Conservation (phyloP, 2,797 vertebrate genomes). For the Ceyx erithaca region DNA sequence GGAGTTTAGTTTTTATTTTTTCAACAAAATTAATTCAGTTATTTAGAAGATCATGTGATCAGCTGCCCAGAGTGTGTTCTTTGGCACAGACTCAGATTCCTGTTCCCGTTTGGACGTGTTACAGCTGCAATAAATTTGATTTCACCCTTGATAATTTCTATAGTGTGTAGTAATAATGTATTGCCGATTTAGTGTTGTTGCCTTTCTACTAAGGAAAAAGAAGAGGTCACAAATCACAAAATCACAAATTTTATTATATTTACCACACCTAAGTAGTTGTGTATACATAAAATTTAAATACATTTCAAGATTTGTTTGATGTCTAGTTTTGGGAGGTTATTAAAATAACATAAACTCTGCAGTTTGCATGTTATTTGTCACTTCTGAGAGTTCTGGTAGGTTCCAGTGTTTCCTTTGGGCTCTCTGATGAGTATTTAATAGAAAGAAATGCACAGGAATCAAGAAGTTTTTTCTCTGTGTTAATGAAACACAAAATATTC, state of each 20-base stretch:
- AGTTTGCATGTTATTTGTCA: constrained; percentile 11
- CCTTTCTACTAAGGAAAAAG: background rate
- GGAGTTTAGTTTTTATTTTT: background rate
- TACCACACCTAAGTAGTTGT: background rate
- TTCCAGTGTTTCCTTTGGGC: constrained; percentile 13
- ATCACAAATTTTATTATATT: background rate
- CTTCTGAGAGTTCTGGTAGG: constrained; percentile 12
- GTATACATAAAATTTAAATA: background rate
- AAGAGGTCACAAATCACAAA: constrained; percentile 9
- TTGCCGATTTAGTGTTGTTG: constrained; percentile 36
- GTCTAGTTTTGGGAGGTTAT: background rate
- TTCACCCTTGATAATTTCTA: constrained; percentile 60
- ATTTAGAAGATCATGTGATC: constrained; percentile 1
- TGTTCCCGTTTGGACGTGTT: constrained; percentile 41
- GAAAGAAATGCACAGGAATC: background rate
- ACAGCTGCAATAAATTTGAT: constrained; percentile 56
- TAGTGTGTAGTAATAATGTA: constrained; percentile 23
- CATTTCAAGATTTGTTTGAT: background rate
- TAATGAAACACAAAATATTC: background rate
- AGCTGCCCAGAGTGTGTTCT: constrained; percentile 18
- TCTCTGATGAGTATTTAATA: constrained; percentile 1
- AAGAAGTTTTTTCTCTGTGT: background rate
- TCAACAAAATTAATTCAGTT: constrained; percentile 44
- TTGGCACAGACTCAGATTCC: constrained; percentile 17
- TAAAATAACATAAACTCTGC: background rate